Percentiles rank a stretch among this genome's conserved stretches.
Evolutionary conservation across 2,797 vertebrate species (phyloP).

Genomic region (Hydrolagus colliei): DNA sequence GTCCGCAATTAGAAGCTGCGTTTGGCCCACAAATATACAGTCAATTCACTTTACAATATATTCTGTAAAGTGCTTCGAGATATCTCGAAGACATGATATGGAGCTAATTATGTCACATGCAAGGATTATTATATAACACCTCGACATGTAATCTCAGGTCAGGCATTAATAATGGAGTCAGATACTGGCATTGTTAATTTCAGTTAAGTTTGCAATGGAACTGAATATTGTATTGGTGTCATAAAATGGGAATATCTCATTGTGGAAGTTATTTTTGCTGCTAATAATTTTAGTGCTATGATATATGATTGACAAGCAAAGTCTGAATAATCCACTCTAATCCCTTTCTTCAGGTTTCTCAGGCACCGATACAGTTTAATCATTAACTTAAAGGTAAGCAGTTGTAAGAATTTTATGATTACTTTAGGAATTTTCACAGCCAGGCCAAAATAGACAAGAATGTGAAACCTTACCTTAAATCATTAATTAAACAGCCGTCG

Average conservation of each 20-base stretch:
- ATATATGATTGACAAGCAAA: slow-evolving; percentile 31
- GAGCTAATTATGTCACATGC: no score
- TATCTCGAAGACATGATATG: no score
- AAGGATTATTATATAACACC: no score
- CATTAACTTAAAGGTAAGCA: slow-evolving; percentile 37
- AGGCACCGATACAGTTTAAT: slow-evolving; percentile 40
- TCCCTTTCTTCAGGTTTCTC: slow-evolving; percentile 33
- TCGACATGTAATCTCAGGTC: not conserved
- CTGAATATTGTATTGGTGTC: not conserved
- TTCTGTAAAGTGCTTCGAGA: no score
- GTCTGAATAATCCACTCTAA: slow-evolving; percentile 33
- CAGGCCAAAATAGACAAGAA: slow-evolving; percentile 35
- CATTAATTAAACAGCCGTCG: slow-evolving; percentile 38
- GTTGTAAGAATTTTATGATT: slow-evolving; percentile 32
- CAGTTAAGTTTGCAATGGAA: not conserved
- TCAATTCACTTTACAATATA: no score
- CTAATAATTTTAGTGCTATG: not conserved
- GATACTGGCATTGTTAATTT: not conserved
- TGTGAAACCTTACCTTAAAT: slow-evolving; percentile 50
- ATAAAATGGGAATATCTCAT: not conserved
- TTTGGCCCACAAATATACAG: no score
- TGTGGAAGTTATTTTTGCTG: not conserved
- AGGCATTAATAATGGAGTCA: not conserved
- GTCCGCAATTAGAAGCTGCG: no score
- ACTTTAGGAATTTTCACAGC: slow-evolving; percentile 32